phyloP scores from a whole-genome alignment of 1,140 invertebrate species.

The Ips nitidus region DNA sequence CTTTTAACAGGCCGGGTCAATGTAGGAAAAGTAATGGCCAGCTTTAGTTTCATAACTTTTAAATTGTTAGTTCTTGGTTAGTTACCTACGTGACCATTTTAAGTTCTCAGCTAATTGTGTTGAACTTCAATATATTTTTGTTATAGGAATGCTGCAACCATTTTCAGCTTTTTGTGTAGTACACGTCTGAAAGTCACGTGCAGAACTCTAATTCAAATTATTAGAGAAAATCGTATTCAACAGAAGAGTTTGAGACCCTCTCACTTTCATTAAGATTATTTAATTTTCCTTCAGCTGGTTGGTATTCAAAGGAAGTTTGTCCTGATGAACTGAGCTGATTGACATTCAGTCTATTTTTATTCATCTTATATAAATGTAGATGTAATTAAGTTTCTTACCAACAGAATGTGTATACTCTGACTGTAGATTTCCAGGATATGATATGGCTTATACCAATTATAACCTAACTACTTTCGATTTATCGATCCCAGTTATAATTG shows the following conservation, averaged over 20 bases:
- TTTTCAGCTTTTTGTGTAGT: not conserved
- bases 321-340: constrained; percentile 4
- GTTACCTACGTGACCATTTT: not conserved
- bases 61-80: not conserved
- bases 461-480: too few species aligned
- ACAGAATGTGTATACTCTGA: not conserved
- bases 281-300: constrained; percentile 9
- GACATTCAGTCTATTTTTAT: constrained; percentile 1
- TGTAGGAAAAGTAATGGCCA: not conserved
- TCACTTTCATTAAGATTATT: constrained; percentile 18
- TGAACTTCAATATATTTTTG: not conserved
- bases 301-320: constrained; percentile 6
- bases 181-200: not conserved
- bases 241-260: not conserved
- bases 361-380: not conserved
- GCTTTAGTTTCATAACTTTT: not conserved
- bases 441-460: too few species aligned
- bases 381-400: not conserved
- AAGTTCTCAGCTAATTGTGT: not conserved
- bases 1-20: constrained; percentile 19
- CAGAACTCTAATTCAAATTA: not conserved
- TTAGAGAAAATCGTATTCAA: not conserved
- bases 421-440: too few species aligned
- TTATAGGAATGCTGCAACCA: not conserved
- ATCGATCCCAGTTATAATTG: too few species aligned